phyloP scores from a whole-genome alignment of 2,888 invertebrate species.

The Drosophila barbarae region DNA sequence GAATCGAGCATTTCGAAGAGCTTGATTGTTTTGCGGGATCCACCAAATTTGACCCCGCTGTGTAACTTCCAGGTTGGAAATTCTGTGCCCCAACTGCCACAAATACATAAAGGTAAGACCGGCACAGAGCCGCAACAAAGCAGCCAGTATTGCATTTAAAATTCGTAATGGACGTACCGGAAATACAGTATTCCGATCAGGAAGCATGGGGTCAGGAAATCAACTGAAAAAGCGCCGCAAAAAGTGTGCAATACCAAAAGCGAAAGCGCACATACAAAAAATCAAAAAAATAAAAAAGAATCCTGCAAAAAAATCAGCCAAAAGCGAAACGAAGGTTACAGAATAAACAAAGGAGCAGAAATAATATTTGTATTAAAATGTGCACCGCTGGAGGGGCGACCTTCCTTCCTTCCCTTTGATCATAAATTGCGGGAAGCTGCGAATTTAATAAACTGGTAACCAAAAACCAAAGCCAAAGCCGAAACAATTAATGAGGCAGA shows the following conservation, averaged over 20 bases:
- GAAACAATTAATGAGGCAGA: constrained; percentile 14
- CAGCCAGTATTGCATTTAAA: constrained; percentile 54
- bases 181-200: constrained; percentile 73
- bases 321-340: constrained; percentile 19
- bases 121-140: constrained; percentile 42
- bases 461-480: constrained; percentile 4
- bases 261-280: constrained; percentile 19
- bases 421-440: constrained; percentile 11
- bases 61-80: constrained; percentile 15
- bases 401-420: constrained; percentile 30
- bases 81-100: constrained; percentile 14
- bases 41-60: no score
- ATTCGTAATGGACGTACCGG: constrained; percentile 69
- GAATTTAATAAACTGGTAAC: constrained; percentile 12
- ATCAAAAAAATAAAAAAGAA: constrained; percentile 1
- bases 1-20: no score
- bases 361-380: constrained; percentile 33
- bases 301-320: constrained; percentile 5
- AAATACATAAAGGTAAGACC: constrained; percentile 35
- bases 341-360: constrained; percentile 34
- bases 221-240: constrained; percentile 64
- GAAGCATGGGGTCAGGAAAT: constrained; percentile 66
- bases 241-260: constrained; percentile 48
- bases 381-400: constrained; percentile 4
- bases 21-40: no score